phyloP scores from a whole-genome alignment of 2,113 vertebrate species.

The Larimichthys polyactis region DNA sequence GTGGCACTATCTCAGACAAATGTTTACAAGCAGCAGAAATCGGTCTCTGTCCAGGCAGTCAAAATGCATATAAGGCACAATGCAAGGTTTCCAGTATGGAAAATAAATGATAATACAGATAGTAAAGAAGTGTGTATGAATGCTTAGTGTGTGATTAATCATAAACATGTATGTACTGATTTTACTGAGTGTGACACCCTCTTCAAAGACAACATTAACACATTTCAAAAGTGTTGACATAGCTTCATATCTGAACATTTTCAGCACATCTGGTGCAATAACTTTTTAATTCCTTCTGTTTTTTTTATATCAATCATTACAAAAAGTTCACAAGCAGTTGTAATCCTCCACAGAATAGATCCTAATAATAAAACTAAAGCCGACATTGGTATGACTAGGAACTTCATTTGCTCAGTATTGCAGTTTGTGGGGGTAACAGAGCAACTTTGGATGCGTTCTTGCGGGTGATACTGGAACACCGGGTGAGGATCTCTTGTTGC shows the following conservation, averaged over 20 bases:
- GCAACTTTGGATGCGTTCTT: constrained; percentile 67
- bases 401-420: constrained; percentile 50
- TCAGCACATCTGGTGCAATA: neutral
- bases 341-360: neutral
- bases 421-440: constrained; percentile 4
- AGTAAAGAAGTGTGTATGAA: neutral
- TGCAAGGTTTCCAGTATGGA: constrained; percentile 74
- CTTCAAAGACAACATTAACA: neutral
- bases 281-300: neutral
- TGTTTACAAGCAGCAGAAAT: constrained; percentile 3
- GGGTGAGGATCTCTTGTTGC: constrained; percentile 82
- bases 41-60: neutral
- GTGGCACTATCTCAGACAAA: neutral
- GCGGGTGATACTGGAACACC: constrained; percentile 88
- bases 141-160: constrained; percentile 1
- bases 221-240: neutral
- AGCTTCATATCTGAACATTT: too few species aligned
- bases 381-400: neutral
- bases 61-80: constrained; percentile 68
- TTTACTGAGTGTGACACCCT: neutral
- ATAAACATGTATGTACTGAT: neutral
- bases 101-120: constrained; percentile 40
- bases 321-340: neutral
- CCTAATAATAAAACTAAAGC: neutral
- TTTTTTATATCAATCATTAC: neutral